Evolutionary conservation across 2,113 vertebrate genomes (phyloP).

Genomic region (Limanda limanda): DNA sequence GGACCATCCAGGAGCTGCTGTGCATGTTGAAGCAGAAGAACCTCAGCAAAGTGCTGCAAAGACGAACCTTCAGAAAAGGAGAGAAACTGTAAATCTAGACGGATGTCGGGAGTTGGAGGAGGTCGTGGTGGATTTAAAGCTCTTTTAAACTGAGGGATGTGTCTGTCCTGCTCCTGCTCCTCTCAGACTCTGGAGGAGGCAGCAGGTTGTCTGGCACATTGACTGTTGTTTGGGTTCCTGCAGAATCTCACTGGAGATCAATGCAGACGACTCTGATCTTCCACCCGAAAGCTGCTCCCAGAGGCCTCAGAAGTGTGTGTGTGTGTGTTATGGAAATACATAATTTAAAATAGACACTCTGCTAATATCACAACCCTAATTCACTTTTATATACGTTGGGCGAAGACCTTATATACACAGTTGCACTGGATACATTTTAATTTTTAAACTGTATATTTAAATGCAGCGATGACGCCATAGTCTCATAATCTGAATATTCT

Average conservation of each 20-base stretch:
- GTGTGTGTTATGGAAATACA: neutral
- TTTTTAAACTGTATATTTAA: too few species aligned
- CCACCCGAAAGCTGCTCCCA: constrained; percentile 42
- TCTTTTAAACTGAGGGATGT: neutral
- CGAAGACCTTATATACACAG: too few species aligned
- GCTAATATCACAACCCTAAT: neutral
- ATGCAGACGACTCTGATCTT: constrained; percentile 58
- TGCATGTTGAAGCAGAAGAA: too few species aligned
- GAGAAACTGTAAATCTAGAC: neutral
- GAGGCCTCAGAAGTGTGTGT: neutral
- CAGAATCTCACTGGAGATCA: constrained; percentile 59
- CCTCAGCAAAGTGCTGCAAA: too few species aligned
- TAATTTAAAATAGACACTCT: neutral
- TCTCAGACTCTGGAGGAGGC: constrained; percentile 34
- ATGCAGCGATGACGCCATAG: too few species aligned
- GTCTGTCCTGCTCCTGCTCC: constrained; percentile 6
- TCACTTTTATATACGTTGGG: too few species aligned
- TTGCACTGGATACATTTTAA: too few species aligned
- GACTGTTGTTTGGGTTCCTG: constrained; percentile 52
- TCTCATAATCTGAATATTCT: too few species aligned
- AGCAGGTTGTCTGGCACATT: constrained; percentile 35
- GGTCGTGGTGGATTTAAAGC: neutral
- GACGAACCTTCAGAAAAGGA: too few species aligned
- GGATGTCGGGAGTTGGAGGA: neutral
- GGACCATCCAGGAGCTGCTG: too few species aligned